These are phyloP conservation scores for Eilema depressum DNA, from an alignment of 2,888 invertebrate genomes.

Conservation along the genomic window DNA sequence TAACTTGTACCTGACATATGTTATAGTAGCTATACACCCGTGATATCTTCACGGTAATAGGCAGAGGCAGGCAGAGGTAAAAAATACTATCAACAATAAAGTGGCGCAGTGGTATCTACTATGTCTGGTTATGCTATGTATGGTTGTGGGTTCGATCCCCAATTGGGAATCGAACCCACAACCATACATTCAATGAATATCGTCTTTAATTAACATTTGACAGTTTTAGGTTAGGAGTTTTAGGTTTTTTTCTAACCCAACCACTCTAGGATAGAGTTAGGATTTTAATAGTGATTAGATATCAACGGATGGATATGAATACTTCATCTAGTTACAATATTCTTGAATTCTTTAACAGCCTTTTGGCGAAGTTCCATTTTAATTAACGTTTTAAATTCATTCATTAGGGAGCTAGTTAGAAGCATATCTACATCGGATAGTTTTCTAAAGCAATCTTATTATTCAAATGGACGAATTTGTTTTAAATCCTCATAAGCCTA, in stretches of 20 bases:
- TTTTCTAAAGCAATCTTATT: background rate
- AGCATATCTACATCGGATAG: background rate
- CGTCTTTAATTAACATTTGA: no score
- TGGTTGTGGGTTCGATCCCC: no score
- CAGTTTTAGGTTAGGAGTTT: no score
- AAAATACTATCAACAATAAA: background rate
- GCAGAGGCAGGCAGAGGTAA: background rate
- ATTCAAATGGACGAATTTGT: constrained; percentile 2
- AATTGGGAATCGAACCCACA: no score
- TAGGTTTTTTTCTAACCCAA: no score
- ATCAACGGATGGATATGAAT: no score
- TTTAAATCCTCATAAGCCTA: background rate
- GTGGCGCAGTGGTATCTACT: no score
- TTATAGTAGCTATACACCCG: background rate
- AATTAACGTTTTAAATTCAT: background rate
- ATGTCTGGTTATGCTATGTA: no score
- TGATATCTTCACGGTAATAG: background rate
- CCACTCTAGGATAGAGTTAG: no score
- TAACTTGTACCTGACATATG: constrained; percentile 5
- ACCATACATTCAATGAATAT: no score
- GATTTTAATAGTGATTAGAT: no score
- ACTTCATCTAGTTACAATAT: background rate
- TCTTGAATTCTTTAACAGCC: background rate
- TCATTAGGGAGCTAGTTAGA: background rate
- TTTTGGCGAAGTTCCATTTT: background rate